Evolutionary conservation across 1,140 invertebrate genomes (phyloP).

Genomic region (Oppia nitens): DNA sequence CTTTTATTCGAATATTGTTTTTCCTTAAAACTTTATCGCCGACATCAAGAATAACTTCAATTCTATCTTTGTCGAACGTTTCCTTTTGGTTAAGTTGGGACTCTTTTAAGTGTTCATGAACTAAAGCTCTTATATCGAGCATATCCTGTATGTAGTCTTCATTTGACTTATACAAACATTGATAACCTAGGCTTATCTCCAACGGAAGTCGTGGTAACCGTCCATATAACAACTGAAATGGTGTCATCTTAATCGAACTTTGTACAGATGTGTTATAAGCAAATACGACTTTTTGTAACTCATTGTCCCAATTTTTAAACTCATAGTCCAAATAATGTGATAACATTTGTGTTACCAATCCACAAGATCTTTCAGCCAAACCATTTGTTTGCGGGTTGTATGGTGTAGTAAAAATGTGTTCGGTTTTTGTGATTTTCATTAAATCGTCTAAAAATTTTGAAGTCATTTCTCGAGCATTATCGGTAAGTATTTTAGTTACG

Average conservation of each 20-base stretch:
- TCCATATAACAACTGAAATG: conserved; percentile 23
- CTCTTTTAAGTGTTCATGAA: no score
- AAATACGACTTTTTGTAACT: conserved; percentile 17
- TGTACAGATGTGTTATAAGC: conserved; percentile 17
- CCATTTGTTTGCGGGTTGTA: conserved; percentile 22
- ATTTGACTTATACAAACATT: no score
- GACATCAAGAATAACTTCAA: no score
- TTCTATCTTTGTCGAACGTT: no score
- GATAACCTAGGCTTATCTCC: no score
- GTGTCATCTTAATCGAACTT: conserved; percentile 18
- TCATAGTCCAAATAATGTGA: conserved; percentile 21
- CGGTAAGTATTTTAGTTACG: conserved; percentile 22
- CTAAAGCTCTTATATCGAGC: no score
- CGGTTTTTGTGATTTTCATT: conserved; percentile 6
- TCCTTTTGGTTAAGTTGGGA: no score
- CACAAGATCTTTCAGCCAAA: conserved; percentile 20
- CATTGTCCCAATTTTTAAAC: conserved; percentile 25
- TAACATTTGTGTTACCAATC: conserved; percentile 21
- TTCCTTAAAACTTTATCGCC: no score
- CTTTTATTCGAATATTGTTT: no score
- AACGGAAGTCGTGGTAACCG: conserved; percentile 13
- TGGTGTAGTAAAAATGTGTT: conserved; percentile 17
- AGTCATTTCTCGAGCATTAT: conserved; percentile 7
- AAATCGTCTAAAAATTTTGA: conserved; percentile 3
- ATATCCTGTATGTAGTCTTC: no score